Evolutionary conservation across 1,140 invertebrate genomes (phyloP).

Genomic region (Tachypleus tridentatus): DNA sequence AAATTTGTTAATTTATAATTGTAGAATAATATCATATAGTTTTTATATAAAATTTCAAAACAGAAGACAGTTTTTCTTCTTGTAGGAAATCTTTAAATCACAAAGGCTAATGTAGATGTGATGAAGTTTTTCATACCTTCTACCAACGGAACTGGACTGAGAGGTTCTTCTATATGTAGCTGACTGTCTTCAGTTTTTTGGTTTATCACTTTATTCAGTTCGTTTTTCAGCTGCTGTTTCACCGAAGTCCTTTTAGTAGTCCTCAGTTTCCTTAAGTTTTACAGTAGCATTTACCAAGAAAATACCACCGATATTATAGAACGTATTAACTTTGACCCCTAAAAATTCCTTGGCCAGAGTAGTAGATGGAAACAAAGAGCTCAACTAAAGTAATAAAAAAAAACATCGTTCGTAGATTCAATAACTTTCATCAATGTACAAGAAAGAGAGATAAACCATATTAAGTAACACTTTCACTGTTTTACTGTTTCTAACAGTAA

Average conservation of each 20-base stretch:
- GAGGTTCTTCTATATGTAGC: conserved; percentile 63
- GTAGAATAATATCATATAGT: background rate
- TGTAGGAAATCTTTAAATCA: background rate
- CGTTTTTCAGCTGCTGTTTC: conserved; percentile 60
- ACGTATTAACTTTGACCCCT: conserved; percentile 60
- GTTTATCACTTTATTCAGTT: conserved; percentile 68
- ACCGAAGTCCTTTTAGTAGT: conserved; percentile 51
- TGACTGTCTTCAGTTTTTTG: conserved; percentile 77
- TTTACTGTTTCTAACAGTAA: too few species aligned
- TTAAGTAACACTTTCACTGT: too few species aligned
- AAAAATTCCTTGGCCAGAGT: conserved; percentile 59
- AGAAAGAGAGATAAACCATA: too few species aligned
- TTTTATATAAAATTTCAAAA: conserved; percentile 1
- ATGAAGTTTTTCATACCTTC: conserved; percentile 36
- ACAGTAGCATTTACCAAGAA: conserved; percentile 75
- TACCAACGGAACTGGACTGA: conserved; percentile 56
- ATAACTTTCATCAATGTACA: too few species aligned
- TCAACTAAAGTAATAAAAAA: background rate
- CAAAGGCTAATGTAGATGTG: background rate
- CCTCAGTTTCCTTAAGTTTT: conserved; percentile 47
- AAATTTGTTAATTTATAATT: too few species aligned
- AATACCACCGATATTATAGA: conserved; percentile 49
- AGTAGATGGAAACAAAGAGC: conserved; percentile 15
- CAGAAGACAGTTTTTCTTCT: background rate
- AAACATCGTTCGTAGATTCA: too few species aligned